A percentile compares a stretch with the other conserved stretches of the same genome.
Conservation (phyloP, 2,888 invertebrate genomes). For the Blastobasis adustella region DNA sequence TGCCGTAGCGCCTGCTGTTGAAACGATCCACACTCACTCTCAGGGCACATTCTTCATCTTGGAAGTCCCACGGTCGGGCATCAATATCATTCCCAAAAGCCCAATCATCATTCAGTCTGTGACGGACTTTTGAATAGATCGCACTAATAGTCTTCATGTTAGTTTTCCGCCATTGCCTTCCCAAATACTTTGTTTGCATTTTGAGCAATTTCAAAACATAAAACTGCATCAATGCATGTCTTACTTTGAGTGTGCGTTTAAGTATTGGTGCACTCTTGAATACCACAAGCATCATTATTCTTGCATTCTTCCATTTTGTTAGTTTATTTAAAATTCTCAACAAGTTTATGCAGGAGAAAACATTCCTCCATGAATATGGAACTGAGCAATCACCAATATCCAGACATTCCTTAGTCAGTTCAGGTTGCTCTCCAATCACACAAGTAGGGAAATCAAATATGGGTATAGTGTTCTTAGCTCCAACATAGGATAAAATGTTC, state of each 20-base stretch:
- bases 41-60: slow-evolving; percentile 96
- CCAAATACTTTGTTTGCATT: slow-evolving; percentile 99
- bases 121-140: slow-evolving; percentile 97
- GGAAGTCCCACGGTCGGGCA: slow-evolving; percentile 98
- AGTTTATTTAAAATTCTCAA: slow-evolving; percentile 97
- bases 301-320: slow-evolving; percentile 99
- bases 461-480: slow-evolving; percentile 94
- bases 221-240: slow-evolving; percentile 97
- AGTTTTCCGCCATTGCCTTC: slow-evolving; percentile 98
- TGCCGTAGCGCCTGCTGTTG: slow-evolving; percentile 92
- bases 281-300: slow-evolving; percentile 99
- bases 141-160: slow-evolving; percentile 99
- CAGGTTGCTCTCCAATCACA: slow-evolving; percentile 95
- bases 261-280: slow-evolving; percentile 99
- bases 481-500: slow-evolving; percentile 95
- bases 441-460: slow-evolving; percentile 96
- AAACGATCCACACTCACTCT: slow-evolving; percentile 96
- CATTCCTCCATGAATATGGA: slow-evolving; percentile 97
- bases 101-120: slow-evolving; percentile 99
- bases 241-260: slow-evolving; percentile 95
- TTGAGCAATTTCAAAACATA: slow-evolving; percentile 98
- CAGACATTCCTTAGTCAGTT: slow-evolving; percentile 92
- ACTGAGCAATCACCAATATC: slow-evolving; percentile 87
- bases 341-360: slow-evolving; percentile 98
- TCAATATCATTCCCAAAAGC: slow-evolving; percentile 99